Evolutionary conservation across 2,113 vertebrate genomes (phyloP), one percentile per base, ranked within the genome.

Genomic region (Ancistrus triradiatus): DNA sequence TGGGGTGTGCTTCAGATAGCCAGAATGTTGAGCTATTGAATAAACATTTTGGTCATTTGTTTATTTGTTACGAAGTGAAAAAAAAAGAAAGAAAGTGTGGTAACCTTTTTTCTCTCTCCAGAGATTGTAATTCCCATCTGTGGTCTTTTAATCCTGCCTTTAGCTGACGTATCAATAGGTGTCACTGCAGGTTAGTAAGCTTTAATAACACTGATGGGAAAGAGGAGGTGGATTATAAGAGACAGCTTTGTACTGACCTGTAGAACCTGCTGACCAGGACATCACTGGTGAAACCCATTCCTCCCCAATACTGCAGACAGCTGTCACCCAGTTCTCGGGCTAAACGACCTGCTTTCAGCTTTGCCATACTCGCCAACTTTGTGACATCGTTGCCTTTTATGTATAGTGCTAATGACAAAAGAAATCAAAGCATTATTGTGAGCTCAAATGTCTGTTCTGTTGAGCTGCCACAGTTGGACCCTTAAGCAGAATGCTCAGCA

Each of bases 221-320:
- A 2, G 19, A 24, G 14, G 49, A 42, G 24, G 13, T 38, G 21
- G 35, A 38, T 15, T 38, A 10, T 33, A 57, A 37, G 21, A 31
- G 14, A 48, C 22, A n/a, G 18, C n/a, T 4, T 14, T 2, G 31
- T 14, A 19, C 84, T 87, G 44, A 94, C 92, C 93, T 91, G 83
- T 91, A 95, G 62, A 90, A 68, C 73, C 90, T 86, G 83, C 90
- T 95, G 75, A 95, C 86, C 1, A 84, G 67, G 43, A 93, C 89
- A 7, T 93, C 89, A n/a, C 68, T 92, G 67, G 89, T 94, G 81
- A 86, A 95, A 46, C 92, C 91, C 92, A 92, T 93, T 61, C 91
- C 91, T 72, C 93, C 93, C 91, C 93, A 94, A 64, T 81, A 95
- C 83, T 95, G 93, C 3, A 94, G 88, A 74, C 91, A 95, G 78